A percentile compares a stretch with the other conserved stretches of the same genome.
These are phyloP conservation scores for Ditula angustiorana DNA, from an alignment of 2,888 invertebrate species.

Conservation along the genomic window DNA sequence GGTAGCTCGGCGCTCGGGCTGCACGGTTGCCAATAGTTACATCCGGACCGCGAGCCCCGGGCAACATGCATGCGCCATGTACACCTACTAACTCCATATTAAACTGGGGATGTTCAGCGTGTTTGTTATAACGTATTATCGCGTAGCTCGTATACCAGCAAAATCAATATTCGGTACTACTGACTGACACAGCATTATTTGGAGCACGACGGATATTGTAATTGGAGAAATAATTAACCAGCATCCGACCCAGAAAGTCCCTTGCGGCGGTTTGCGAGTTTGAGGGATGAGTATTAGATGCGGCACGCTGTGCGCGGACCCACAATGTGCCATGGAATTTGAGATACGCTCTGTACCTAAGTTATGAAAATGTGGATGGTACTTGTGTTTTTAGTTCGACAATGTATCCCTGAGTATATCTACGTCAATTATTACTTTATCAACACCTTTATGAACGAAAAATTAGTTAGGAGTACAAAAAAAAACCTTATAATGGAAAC, in stretches of 20 bases:
- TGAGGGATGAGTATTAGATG: constrained; percentile 31
- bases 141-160: neutral
- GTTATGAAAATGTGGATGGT: neutral
- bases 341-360: constrained; percentile 11
- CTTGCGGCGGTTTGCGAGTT: constrained; percentile 28
- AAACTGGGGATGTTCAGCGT: constrained; percentile 19
- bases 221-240: constrained; percentile 33
- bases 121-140: constrained; percentile 18
- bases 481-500: too few species aligned
- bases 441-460: too few species aligned
- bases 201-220: constrained; percentile 28
- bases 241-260: constrained; percentile 19
- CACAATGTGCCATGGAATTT: neutral
- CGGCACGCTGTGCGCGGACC: constrained; percentile 1
- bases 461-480: too few species aligned
- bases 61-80: constrained; percentile 47
- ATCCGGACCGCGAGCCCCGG: constrained; percentile 54
- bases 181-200: constrained; percentile 24
- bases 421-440: too few species aligned
- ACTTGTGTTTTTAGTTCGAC: neutral
- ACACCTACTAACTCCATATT: constrained; percentile 44
- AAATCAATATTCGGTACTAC: constrained; percentile 28
- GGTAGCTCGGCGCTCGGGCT: constrained; percentile 1
- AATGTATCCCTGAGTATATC: too few species aligned
- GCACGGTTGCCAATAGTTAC: constrained; percentile 61